Conservation (phyloP, 2,113 vertebrate species). For the Acrocephalus arundinaceus region DNA sequence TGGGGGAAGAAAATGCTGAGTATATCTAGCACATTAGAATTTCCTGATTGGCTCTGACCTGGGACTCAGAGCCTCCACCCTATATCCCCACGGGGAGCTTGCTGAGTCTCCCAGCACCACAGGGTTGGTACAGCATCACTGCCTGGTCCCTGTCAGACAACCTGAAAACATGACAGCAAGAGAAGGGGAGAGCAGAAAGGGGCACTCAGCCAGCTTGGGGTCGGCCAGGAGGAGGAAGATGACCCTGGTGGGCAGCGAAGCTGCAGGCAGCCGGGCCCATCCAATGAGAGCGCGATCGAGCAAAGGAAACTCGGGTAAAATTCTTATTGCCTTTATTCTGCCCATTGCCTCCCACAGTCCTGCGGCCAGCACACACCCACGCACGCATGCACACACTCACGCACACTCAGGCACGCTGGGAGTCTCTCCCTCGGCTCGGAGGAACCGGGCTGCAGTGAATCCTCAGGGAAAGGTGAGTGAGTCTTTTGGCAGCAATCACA, state of each 20-base stretch:
- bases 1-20: neutral
- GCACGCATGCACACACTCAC: constrained; percentile 52
- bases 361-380: constrained; percentile 69
- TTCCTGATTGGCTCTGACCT: neutral
- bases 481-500: constrained; percentile 77
- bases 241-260: neutral
- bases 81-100: fast-evolving
- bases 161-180: neutral
- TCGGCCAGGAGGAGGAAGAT: neutral
- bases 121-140: neutral
- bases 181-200: neutral
- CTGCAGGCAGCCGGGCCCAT: neutral
- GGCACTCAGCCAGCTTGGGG: neutral
- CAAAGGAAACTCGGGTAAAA: constrained; percentile 68
- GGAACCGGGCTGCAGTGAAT: constrained; percentile 54
- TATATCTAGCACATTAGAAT: neutral
- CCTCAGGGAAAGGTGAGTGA: constrained; percentile 57
- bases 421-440: constrained; percentile 69
- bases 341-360: constrained; percentile 69
- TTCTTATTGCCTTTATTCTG: constrained; percentile 83
- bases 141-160: neutral
- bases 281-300: constrained; percentile 22
- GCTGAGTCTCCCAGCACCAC: fast-evolving
- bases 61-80: neutral
- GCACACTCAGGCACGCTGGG: constrained; percentile 55